A percentile compares a stretch with the other conserved stretches of the same genome.
phyloP scores from a whole-genome alignment of 64 coral and sea anemone species.

The Pocillopora verrucosa region DNA sequence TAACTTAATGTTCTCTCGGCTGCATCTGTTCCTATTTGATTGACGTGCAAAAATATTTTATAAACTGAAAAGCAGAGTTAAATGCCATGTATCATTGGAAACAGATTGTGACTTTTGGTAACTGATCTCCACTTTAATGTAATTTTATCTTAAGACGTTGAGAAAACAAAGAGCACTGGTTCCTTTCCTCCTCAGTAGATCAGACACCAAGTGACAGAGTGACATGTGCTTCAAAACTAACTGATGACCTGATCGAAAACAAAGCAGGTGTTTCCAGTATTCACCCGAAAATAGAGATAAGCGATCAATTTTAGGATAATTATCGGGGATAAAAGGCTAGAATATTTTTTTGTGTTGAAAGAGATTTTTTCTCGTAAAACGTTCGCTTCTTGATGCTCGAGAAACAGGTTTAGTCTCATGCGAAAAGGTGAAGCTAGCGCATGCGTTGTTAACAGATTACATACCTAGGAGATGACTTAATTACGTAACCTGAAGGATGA shows the following conservation, averaged over 20 bases:
- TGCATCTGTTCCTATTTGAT: no score
- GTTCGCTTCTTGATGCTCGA: neutral
- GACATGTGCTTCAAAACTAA: neutral
- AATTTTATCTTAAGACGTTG: neutral
- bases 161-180: neutral
- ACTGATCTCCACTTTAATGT: neutral
- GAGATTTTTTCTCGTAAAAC: neutral
- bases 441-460: neutral
- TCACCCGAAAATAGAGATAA: neutral
- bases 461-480: conserved; percentile 44
- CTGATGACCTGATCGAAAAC: conserved; percentile 39
- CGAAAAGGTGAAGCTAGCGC: neutral
- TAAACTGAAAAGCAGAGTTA: no score
- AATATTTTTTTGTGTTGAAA: no score
- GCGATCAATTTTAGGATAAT: neutral
- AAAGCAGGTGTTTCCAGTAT: conserved; percentile 3
- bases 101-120: neutral
- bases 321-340: no score
- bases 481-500: conserved; percentile 4
- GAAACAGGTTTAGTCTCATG: neutral
- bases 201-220: neutral
- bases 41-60: no score
- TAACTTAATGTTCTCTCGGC: no score
- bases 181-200: neutral
- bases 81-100: neutral